Conservation (phyloP, 53 echinoderm and acorn worm species). For the Stichopus horrens region DNA sequence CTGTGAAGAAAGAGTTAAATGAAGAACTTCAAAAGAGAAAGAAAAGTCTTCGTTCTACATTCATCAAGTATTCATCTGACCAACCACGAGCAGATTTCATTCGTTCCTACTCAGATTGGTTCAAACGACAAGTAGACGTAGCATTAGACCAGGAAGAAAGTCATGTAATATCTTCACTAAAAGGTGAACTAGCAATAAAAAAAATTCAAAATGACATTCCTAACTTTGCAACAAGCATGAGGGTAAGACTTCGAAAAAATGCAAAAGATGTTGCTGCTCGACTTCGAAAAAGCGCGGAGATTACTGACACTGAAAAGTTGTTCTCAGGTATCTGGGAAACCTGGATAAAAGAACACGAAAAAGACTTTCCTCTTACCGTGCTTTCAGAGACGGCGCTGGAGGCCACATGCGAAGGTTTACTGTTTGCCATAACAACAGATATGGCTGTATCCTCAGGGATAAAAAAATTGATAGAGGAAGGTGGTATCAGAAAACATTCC, state of each 20-base stretch:
- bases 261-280: background rate
- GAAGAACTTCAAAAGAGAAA: background rate
- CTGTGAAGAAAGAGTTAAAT: background rate
- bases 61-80: no score
- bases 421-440: background rate
- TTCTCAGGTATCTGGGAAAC: background rate
- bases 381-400: slow-evolving; percentile 14
- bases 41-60: no score
- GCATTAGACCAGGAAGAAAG: background rate
- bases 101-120: background rate
- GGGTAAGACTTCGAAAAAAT: background rate
- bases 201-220: slow-evolving; percentile 1
- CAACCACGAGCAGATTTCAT: background rate
- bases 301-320: background rate
- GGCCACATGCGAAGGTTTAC: background rate
- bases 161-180: background rate
- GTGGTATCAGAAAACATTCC: background rate
- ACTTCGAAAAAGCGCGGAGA: background rate
- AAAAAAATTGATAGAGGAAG: background rate
- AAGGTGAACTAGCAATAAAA: background rate
- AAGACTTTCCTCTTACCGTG: background rate
- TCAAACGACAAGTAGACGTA: background rate
- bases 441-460: slow-evolving; percentile 14
- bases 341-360: background rate
- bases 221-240: background rate